phyloP scores from a whole-genome alignment of 2,797 vertebrate species.

The Lepidocolaptes lacrymiger region DNA sequence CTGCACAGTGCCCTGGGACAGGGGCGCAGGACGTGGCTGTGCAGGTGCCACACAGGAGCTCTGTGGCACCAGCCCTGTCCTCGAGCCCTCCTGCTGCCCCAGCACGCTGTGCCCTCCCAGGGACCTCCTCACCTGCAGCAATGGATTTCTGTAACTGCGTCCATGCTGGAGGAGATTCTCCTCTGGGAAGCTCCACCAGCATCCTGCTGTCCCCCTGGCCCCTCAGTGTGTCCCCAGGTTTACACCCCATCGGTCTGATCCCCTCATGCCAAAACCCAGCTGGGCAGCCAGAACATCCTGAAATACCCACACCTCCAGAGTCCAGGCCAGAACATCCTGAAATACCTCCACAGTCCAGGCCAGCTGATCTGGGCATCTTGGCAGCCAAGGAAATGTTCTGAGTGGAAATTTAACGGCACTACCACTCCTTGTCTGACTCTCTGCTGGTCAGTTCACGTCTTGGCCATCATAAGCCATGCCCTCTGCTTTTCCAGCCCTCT shows the following conservation, averaged over 20 bases:
- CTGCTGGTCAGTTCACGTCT: neutral
- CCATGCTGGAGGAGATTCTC: neutral
- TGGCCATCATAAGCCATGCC: neutral
- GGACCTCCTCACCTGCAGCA: rapidly evolving
- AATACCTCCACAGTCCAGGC: neutral
- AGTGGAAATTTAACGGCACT: neutral
- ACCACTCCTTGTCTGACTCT: neutral
- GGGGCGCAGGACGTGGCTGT: neutral
- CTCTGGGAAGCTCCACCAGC: neutral
- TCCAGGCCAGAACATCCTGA: neutral
- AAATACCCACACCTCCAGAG: neutral
- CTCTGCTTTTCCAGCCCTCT: neutral
- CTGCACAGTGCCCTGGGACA: neutral
- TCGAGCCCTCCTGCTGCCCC: neutral
- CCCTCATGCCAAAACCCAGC: neutral
- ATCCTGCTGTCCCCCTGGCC: neutral
- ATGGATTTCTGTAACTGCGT: neutral
- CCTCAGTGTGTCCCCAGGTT: neutral
- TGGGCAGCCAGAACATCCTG: neutral
- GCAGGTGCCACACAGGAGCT: neutral
- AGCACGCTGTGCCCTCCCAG: rapidly evolving
- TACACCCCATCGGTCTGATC: rapidly evolving
- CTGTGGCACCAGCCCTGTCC: neutral
- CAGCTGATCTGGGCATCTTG: neutral
- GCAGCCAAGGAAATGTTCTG: neutral